Base-by-base conservation (phyloP, 2,888 invertebrate genomes). In the Eupithecia vulgata region DNA sequence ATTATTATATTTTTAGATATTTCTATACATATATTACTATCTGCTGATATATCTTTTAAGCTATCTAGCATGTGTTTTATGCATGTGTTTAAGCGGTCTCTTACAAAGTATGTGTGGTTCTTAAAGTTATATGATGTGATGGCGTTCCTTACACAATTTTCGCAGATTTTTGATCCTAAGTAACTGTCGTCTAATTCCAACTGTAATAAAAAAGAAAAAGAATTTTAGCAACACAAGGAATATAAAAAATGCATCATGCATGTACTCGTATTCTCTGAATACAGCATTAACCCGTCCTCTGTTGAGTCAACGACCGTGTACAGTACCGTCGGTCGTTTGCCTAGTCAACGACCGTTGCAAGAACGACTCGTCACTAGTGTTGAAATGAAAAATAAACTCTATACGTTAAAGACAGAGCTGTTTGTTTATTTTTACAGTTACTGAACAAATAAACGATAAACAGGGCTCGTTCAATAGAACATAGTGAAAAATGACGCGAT, bases 141-240 rank as follows among this genome's bases (percentile, higher is more conserved):
- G 3, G 91, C 89, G 75, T 86, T 85, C 72, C 90, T 87, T 75
- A 92, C 82, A 81, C 94, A 94, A 72, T 85, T 87, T 80, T 91
- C 87, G 74, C 94, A 94, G 82, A 94, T 89, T 88, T 92, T 93
- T 75, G 88, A 87, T 72, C 92, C 92, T 40, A 87, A 86, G 79
- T 87, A 88, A 72, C 80, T 78, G 74, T 87, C 87, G 84, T 90
- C 35, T 13, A 35, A 91, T 91, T 93, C 92, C 81, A 94, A 92
- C 89, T 72, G 65, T 45, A 72, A 68, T 7, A 0, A 52, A 21
- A n/a, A 37, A 62, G 8, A 5, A 35, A n/a, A 17, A n/a, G 8
- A 62, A 4, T 25, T 59, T 59, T 25, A 59, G 21, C n/a, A 57
- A 15, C 5, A n/a, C 0, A 45, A 17, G 45, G 6, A 17, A 17